Evolutionary conservation across 1,140 invertebrate species (phyloP).

Genomic region (Belonocnema kinseyi): DNA sequence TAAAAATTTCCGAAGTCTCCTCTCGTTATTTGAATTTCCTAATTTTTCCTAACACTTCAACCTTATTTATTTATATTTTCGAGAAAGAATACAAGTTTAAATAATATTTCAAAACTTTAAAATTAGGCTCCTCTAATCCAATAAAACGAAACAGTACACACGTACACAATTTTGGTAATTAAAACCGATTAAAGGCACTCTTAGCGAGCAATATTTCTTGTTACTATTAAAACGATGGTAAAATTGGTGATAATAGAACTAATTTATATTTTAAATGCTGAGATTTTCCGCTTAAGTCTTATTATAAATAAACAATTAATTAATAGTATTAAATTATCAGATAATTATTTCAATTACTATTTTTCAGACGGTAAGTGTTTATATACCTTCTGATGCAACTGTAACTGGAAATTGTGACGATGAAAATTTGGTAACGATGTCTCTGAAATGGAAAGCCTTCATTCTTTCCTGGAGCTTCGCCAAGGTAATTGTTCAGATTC

Average conservation of each 20-base stretch:
- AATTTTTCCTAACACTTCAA: no score
- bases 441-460: slow-evolving; percentile 84
- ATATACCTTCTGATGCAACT: slow-evolving; percentile 80
- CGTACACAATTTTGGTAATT: slow-evolving; percentile 26
- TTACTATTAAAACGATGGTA: slow-evolving; percentile 16
- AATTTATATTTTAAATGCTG: no score
- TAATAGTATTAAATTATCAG: slow-evolving; percentile 8
- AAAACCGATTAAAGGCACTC: slow-evolving; percentile 34
- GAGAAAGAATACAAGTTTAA: neutral
- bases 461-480: slow-evolving; percentile 82
- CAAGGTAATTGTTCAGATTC: slow-evolving; percentile 76
- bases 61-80: neutral
- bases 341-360: slow-evolving; percentile 35
- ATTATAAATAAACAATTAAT: neutral
- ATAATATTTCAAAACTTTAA: no score
- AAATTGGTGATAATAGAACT: no score
- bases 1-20: no score
- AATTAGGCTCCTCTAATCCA: slow-evolving; percentile 34
- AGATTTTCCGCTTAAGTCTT: no score
- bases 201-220: slow-evolving; percentile 34
- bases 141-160: slow-evolving; percentile 32
- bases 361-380: slow-evolving; percentile 79
- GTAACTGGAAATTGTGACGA: slow-evolving; percentile 82
- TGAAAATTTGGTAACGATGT: slow-evolving; percentile 81
- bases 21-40: no score